A percentile compares a stretch with the other conserved stretches of the same genome.
phyloP scores from a whole-genome alignment of 2,113 vertebrate genomes.

The Heterotilapia buettikoferi region DNA sequence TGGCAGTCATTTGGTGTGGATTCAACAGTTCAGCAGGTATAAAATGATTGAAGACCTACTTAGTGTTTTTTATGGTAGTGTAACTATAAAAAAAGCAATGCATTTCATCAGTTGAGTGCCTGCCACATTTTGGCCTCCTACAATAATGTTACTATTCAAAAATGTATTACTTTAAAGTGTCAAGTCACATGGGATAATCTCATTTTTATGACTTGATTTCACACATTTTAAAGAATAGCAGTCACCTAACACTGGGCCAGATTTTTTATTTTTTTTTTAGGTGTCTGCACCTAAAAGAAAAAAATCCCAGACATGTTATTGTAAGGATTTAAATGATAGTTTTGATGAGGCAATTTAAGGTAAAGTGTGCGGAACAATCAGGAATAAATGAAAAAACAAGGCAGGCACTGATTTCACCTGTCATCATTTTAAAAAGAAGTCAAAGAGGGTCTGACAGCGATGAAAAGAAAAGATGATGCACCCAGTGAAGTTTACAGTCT shows the following conservation, averaged over 20 bases:
- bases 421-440: not conserved
- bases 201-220: not conserved
- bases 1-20: slow-evolving; percentile 2
- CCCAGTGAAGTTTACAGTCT: not conserved
- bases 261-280: not conserved
- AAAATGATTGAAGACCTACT: not conserved
- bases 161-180: not conserved
- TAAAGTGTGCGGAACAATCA: not conserved
- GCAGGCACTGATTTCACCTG: not conserved
- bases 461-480: not conserved
- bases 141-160: not conserved
- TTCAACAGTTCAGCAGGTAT: slow-evolving; percentile 16
- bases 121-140: not conserved
- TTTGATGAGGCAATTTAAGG: not conserved
- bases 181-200: not conserved
- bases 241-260: not conserved
- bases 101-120: slow-evolving; percentile 1
- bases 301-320: not conserved
- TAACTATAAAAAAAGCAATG: not conserved
- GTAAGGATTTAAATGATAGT: not conserved
- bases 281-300: not conserved
- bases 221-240: not conserved
- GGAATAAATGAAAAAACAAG: not conserved
- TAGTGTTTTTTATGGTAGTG: not conserved
- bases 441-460: not conserved